Base-by-base conservation (phyloP, 2,113 vertebrate genomes). In the Odobenus rosmarus region DNA sequence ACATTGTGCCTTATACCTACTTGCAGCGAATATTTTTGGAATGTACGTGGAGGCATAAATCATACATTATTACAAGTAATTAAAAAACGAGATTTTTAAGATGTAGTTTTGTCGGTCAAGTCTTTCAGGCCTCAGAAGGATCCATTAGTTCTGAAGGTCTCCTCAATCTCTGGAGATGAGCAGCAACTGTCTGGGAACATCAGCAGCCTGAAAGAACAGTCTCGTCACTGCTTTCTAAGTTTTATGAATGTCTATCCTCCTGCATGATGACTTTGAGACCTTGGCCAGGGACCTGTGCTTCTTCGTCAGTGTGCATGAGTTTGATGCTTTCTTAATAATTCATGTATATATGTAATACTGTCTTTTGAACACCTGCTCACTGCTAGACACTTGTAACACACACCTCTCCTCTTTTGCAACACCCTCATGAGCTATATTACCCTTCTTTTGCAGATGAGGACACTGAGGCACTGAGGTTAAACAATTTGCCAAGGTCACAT, bases 71-170 rank as follows among this genome's bases (percentile, higher is more conserved):
- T 72, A 5, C 9, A 90, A 76, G 13, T 93, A 89, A 62, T 51
- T 86, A 55, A 86, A 97, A 95, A 39, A 3, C 55, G 72, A 76
- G 39, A 39, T 62, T 85, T 86, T 88, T 69, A 88, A 81, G 59
- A 82, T 79, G 49, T 67, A n/a, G 18, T 76, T 94, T 95, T 93
- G 21, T 72, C 36, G 59, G 62, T 55, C 61, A 90, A 69, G 9
- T n/a, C 55, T 93, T 36, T 95, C 23, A 26, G 84, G 80, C 36
- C 12, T 19, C 26, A 81, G 72, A 96, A 93, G 74, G 39, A 72
- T 36, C 82, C 57, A 18, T 90, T 67, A 64, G 11, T 80, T 90
- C 86, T 42, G 13, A 87, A 79, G 53, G 0, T 53, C 28, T 53
- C 49, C 23, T 53, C 55, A 46, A 1, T 93, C 94, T 93, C 31